Conservation (phyloP, 2,797 vertebrate genomes). For the Mionectes olivaceus region DNA sequence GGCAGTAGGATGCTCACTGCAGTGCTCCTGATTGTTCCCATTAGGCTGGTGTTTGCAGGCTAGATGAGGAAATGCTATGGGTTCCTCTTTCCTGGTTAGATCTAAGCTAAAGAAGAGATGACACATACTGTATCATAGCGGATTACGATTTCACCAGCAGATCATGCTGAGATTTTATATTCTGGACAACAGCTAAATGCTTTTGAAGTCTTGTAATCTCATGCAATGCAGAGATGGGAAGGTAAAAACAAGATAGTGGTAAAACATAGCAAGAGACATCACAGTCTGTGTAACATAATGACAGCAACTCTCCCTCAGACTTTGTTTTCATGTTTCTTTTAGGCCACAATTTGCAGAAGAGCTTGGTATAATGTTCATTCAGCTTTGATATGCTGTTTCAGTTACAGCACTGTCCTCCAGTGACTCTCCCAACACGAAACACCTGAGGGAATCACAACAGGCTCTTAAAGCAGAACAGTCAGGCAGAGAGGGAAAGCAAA, state of each 20-base stretch:
- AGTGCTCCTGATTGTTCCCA: background rate
- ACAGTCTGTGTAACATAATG: background rate
- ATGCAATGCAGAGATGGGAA: background rate
- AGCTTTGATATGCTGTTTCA: background rate
- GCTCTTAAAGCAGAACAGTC: background rate
- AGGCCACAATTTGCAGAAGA: background rate
- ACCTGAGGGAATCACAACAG: background rate
- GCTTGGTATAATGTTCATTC: background rate
- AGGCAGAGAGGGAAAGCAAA: background rate
- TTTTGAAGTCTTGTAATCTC: slow-evolving; percentile 2
- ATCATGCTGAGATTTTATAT: background rate
- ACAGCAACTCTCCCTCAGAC: background rate
- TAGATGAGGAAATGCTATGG: background rate
- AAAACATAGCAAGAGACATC: background rate
- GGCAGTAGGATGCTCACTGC: background rate
- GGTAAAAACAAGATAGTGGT: background rate
- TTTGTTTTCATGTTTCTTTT: background rate
- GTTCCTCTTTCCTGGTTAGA: background rate
- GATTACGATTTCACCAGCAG: background rate
- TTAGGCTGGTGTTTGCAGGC: background rate
- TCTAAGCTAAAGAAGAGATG: background rate
- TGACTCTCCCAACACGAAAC: background rate
- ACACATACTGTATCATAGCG: background rate
- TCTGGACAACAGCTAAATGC: background rate
- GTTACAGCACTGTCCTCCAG: background rate